These are phyloP conservation scores for Ectemnius cavifrons DNA, from an alignment of 2,888 invertebrate species.

Conservation along the genomic window DNA sequence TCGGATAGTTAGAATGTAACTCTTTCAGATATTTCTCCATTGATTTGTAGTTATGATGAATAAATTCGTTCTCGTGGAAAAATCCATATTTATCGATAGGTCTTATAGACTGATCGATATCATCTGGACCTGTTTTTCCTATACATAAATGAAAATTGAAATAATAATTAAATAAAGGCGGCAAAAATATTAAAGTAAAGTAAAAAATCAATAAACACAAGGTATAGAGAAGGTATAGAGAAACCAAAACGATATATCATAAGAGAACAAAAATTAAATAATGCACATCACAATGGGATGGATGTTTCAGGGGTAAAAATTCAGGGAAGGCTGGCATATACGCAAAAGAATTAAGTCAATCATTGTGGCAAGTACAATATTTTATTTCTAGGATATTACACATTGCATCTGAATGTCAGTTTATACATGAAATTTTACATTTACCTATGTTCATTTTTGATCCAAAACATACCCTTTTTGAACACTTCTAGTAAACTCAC, in stretches of 20 bases:
- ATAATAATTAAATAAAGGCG: conserved; percentile 40
- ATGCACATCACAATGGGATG: background rate
- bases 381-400: conserved; percentile 70
- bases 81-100: conserved; percentile 79
- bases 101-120: conserved; percentile 58
- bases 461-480: no score
- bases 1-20: conserved; percentile 83
- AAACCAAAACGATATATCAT: conserved; percentile 55
- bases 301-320: conserved; percentile 16
- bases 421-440: conserved; percentile 31
- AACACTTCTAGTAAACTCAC: conserved; percentile 17
- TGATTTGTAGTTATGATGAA: conserved; percentile 88
- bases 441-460: no score
- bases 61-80: conserved; percentile 81
- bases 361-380: conserved; percentile 65
- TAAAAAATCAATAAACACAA: conserved; percentile 66
- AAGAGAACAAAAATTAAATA: conserved; percentile 30
- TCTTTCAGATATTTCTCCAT: conserved; percentile 84
- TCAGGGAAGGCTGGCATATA: conserved; percentile 59
- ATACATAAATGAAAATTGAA: conserved; percentile 36
- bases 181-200: conserved; percentile 2
- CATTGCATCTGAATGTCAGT: conserved; percentile 47
- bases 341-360: conserved; percentile 59
- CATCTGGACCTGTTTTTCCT: conserved; percentile 49
- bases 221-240: conserved; percentile 75